Evolutionary conservation across 2,888 invertebrate species (phyloP), one percentile per base, ranked within the genome.

Genomic region (Tuta absoluta): DNA sequence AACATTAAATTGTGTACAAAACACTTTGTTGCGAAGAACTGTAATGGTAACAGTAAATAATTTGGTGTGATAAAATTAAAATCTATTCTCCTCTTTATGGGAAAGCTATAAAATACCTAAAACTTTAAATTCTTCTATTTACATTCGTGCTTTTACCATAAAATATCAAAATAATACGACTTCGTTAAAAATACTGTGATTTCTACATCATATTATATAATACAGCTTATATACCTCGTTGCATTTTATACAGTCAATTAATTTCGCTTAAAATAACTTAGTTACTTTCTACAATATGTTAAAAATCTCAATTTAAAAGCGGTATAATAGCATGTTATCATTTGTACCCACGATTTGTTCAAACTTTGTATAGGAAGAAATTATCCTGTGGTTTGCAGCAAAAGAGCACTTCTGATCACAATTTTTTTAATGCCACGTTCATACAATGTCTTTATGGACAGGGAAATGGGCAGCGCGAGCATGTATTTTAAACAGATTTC

Each of bases 161-260:
- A 56, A 33, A 17, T 10, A 56, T 3, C n/a, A 33, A 28, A 56
- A 12, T 17, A 24, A 56, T 24, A 56, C 41, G 17, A n/a, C 45
- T 53, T 24, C 12, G 4, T 23, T 23, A 0, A 56, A 33, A 56
- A 17, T 56, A 56, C 17, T 28, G n/a, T 56, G 56, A 33, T 14
- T 14, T 56, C 56, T 33, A n/a, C n/a, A 56, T 17, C 17, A 17
- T 17, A 33, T n/a, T 56, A 53, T 24, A 53, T n/a, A 56, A 56
- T 56, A 33, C 33, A 33, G 28, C 5, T 28, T 28, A 4, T 28
- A 28, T 28, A 28, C 8, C 8, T 33, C 33, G 33, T 33, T 33
- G 33, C 33, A 33, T 33, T n/a, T 33, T 28, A 33, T 8, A 33
- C 12, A 28, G 17, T 56, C 28, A 24, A 33, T 14, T 56, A n/a